Evolutionary conservation across 2,113 vertebrate species (phyloP), one percentile per base, ranked within the genome.

Genomic region (Atractosteus spatula): DNA sequence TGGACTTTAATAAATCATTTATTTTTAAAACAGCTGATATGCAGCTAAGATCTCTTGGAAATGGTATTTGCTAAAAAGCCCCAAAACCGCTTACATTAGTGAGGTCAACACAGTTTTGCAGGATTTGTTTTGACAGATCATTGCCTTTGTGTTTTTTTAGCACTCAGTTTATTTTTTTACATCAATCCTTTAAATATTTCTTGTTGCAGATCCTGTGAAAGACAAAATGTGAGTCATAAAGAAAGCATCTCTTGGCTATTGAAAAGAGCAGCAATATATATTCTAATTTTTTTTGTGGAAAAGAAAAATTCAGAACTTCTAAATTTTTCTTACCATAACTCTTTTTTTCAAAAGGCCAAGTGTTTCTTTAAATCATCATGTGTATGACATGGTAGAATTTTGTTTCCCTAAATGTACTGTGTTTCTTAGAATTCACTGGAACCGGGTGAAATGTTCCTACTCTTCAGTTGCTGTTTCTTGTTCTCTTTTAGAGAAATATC

Each of bases 281-380:
- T 14, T 76, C 59, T 68, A 57, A 65, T 66, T 67, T 61, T 63
- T 66, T 41, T 55, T 62, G 70, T 68, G 51, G 62, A 17, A 62
- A 47, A 72, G 63, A 41, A 62, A 16, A 54, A 47, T 62, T 44
- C 66, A 66, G 47, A 54, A 41, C 66, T 77, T 66, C 5, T 62
- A 29, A 74, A 62, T 55, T 61, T 74, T 76, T 71, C 65, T 68
- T 76, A 62, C 76, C 72, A 73, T 75, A 72, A 69, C 71, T 68
- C 74, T 78, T 75, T 55, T 29, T 29, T 17, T 76, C 68, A 71
- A 80, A 74, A 73, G 63, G 70, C 75, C 73, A 77, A 73, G 66
- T 70, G 72, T 78, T 71, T 73, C 54, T 81, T 81, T 80, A 71
- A 79, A 81, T 77, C 76, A 71, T 71, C 47, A 71, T 75, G 71